These are phyloP conservation scores for Pelvicachromis taeniatus DNA, from an alignment of 2,113 vertebrate species.

Conservation along the genomic window DNA sequence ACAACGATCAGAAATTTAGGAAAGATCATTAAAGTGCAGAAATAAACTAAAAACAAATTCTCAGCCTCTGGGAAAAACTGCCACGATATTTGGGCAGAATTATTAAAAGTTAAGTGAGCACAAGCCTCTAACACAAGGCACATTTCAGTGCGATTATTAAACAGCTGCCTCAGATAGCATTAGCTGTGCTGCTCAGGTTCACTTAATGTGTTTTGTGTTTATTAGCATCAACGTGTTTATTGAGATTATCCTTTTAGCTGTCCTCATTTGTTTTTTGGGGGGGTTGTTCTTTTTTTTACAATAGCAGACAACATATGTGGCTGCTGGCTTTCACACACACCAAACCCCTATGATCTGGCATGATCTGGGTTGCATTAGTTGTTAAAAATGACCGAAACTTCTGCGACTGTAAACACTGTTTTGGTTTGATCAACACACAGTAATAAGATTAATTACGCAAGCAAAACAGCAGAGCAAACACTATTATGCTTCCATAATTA, in stretches of 20 bases:
- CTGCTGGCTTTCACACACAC: neutral
- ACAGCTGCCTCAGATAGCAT: neutral
- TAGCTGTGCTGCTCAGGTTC: neutral
- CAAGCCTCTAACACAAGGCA: neutral
- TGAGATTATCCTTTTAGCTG: neutral
- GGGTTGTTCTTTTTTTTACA: neutral
- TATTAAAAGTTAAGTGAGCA: neutral
- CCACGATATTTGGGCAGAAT: neutral
- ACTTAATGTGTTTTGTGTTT: neutral
- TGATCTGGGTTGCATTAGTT: neutral
- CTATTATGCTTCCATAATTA: slow-evolving; percentile 41
- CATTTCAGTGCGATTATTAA: neutral
- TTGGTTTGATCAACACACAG: slow-evolving; percentile 28
- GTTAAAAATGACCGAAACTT: neutral
- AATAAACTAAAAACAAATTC: neutral
- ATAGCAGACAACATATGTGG: neutral
- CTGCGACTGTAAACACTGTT: neutral
- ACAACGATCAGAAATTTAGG: neutral
- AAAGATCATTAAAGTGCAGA: neutral
- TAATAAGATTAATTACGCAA: slow-evolving; percentile 37
- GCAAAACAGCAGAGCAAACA: slow-evolving; percentile 34
- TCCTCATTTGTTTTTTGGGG: no score
- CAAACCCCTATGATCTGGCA: neutral
- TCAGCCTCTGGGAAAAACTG: neutral
- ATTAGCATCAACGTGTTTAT: neutral